These are phyloP conservation scores for Dendrolimus kikuchii DNA, from an alignment of 1,140 invertebrate genomes.

Conservation along the genomic window DNA sequence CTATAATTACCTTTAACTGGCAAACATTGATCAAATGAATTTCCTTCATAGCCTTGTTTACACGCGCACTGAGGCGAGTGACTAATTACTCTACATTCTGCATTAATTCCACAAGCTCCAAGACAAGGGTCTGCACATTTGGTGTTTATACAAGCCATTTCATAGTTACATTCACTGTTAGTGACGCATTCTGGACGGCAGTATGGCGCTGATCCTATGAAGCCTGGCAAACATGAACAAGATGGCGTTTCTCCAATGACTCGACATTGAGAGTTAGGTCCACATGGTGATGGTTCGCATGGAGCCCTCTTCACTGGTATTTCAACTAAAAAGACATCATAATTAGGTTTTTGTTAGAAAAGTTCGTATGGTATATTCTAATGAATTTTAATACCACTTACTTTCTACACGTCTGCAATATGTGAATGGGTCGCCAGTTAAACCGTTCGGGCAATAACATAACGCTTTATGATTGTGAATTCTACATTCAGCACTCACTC, in stretches of 20 bases:
- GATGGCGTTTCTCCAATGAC: constrained; percentile 78
- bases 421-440: constrained; percentile 76
- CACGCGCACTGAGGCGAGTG: constrained; percentile 84
- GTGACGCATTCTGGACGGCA: constrained; percentile 81
- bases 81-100: constrained; percentile 81
- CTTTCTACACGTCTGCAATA: constrained; percentile 36
- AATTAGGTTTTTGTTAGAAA: constrained; percentile 1
- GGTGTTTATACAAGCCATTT: constrained; percentile 80
- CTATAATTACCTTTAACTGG: constrained; percentile 34
- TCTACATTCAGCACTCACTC: constrained; percentile 74
- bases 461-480: constrained; percentile 78
- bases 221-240: constrained; percentile 83
- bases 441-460: constrained; percentile 75
- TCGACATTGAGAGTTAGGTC: constrained; percentile 83
- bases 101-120: constrained; percentile 81
- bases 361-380: neutral
- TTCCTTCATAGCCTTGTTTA: constrained; percentile 76
- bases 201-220: constrained; percentile 77
- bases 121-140: constrained; percentile 85
- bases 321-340: constrained; percentile 52
- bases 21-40: constrained; percentile 78
- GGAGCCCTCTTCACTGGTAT: constrained; percentile 63
- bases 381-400: constrained; percentile 27
- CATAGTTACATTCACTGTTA: constrained; percentile 80
- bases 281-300: constrained; percentile 76